Base-by-base conservation (phyloP, 2,113 vertebrate species). In the Pachypanchax playfairii region DNA sequence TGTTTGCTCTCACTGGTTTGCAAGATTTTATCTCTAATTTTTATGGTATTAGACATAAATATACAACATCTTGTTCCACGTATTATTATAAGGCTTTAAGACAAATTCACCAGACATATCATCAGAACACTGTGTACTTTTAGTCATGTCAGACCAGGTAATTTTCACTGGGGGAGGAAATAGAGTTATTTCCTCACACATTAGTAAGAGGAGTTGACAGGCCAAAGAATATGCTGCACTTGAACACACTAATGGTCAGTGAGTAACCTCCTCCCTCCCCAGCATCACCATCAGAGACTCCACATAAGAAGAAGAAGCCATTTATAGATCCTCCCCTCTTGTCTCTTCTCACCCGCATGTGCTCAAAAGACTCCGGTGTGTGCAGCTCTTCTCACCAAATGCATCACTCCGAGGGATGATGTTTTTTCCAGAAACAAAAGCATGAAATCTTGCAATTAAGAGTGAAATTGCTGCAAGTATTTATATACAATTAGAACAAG, bases 221-320 rank as follows among this genome's bases (percentile, higher is more conserved):
- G 77, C 85, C 77, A 79, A 43, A 74, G 85, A 84, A 82, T 82
- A 73, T 74, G 75, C 77, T 81, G 82, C 72, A 87, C 81, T 80
- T 55, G 68, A 83, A 70, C 52, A 58, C 87, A 83, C 85, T 89
- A 87, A 90, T 89, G 86, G 88, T 90, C 88, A 87, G 84, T 73
- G 77, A 86, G 66, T 80, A 83, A 65, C 68, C 48, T 31, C 41
- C 59, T 33, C 51, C 59, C 22, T 17, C 44, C 55, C 26, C 33
- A 1, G 54, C 77, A 50, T 69, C 48, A 46, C 65, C 65, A 48
- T 59, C 12, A 58, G 51, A 71, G 72, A 82, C 75, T 69, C 73
- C 58, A 36, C 65, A 70, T 62, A 48, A 83, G 71, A 51, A 22
- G 63, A 31, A 21, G 68, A 36, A 56, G 80, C 69, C 76, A 83